A percentile compares a stretch with the other conserved stretches of the same genome.
Conservation (phyloP, 2,888 invertebrate genomes). For the Cerastis leucographa region DNA sequence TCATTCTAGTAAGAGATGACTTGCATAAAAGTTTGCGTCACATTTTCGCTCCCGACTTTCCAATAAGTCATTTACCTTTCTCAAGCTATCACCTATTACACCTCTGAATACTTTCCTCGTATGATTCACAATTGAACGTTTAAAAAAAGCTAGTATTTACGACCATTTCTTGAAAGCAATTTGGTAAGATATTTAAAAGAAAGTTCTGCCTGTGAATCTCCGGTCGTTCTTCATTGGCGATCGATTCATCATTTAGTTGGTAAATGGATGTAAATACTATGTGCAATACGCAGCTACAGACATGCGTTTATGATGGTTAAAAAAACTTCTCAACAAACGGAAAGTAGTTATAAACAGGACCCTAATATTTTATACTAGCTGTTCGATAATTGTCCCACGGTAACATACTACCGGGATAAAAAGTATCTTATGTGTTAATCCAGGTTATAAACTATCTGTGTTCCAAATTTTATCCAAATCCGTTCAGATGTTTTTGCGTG, state of each 20-base stretch:
- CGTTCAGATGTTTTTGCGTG: no score
- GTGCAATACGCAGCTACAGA: neutral
- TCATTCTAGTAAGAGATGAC: slow-evolving; percentile 13
- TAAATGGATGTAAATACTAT: slow-evolving; percentile 18
- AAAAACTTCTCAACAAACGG: neutral
- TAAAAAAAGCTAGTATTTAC: slow-evolving; percentile 54
- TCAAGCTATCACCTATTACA: slow-evolving; percentile 21
- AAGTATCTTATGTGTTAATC: no score
- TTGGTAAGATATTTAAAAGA: slow-evolving; percentile 59
- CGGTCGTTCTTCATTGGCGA: slow-evolving; percentile 50
- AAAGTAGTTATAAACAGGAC: neutral
- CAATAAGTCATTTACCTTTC: slow-evolving; percentile 32
- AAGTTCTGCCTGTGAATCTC: slow-evolving; percentile 59
- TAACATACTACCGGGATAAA: no score
- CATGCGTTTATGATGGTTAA: neutral
- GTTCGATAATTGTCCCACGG: no score
- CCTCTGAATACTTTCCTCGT: slow-evolving; percentile 47
- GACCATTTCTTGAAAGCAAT: slow-evolving; percentile 61
- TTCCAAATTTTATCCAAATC: no score
- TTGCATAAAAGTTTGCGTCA: slow-evolving; percentile 31
- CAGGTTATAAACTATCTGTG: no score
- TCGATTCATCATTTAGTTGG: slow-evolving; percentile 30
- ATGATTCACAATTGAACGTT: slow-evolving; percentile 59
- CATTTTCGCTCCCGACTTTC: slow-evolving; percentile 34
- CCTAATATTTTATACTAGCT: neutral